Conservation (phyloP, 2,113 vertebrate genomes). For the Tichodroma muraria region DNA sequence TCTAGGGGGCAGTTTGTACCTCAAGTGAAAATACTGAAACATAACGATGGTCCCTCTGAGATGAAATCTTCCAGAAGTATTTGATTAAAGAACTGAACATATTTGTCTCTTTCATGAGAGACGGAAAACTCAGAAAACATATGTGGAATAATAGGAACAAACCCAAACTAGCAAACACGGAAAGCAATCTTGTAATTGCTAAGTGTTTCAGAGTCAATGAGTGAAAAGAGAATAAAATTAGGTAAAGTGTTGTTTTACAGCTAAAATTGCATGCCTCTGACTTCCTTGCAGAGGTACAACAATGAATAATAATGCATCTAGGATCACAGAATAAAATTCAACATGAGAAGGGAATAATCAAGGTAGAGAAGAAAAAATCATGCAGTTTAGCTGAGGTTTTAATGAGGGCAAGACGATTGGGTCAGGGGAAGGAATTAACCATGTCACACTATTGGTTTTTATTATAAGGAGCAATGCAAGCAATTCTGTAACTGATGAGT, state of each 20-base stretch:
- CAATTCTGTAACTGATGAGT: not conserved
- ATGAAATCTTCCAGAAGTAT: not conserved
- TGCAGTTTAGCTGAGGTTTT: not conserved
- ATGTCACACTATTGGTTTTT: not conserved
- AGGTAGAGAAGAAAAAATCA: not conserved
- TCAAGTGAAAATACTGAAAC: not conserved
- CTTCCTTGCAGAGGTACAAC: not conserved
- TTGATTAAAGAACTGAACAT: not conserved
- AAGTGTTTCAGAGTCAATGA: not conserved
- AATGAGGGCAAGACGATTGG: not conserved
- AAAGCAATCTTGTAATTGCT: not conserved
- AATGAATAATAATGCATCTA: not conserved
- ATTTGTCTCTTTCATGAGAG: not conserved
- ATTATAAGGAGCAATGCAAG: not conserved
- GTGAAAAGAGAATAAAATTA: not conserved
- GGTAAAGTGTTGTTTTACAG: not conserved
- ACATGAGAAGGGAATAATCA: not conserved
- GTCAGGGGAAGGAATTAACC: not conserved
- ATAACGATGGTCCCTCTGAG: fast-evolving
- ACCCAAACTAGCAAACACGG: not conserved
- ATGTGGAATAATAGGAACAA: not conserved
- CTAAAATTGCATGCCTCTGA: not conserved
- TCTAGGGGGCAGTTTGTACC: not conserved
- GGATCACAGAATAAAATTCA: not conserved
- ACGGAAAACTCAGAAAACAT: not conserved